Evolutionary conservation across 2,113 vertebrate species (phyloP), one percentile per base, ranked within the genome.

Genomic region (Cebidichthys violaceus): DNA sequence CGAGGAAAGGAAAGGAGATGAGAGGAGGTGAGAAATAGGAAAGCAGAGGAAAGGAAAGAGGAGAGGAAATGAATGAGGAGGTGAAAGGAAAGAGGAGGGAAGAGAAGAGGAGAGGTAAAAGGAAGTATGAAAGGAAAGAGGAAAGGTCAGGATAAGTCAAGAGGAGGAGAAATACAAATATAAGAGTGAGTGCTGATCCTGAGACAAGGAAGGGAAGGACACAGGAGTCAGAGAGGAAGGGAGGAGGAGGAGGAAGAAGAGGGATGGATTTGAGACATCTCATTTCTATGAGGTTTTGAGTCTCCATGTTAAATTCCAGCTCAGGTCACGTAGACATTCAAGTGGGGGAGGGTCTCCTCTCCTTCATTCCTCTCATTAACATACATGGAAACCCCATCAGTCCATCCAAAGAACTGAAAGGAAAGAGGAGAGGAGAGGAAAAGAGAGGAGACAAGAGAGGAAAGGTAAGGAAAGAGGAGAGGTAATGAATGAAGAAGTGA

Each of bases 241-340:
- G 17, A 76, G 18, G 82, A 69, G 69, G 71, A 69, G 22, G 79
- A 71, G 0, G 68, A 71, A 5, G 85, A 71, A 11, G 86, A 64
- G 17, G 14, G 67, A 33, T 9, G 2, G 43, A 31, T 0, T 45
- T 1, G 4, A 62, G 73, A 20, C 33, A 33, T 33, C 33, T 33
- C 33, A 33, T 33, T 9, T 0, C 61, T 13, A 43, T 43, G 22
- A 24, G 20, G 59, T 67, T 82, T 87, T 0, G 14, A 81, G 70
- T 41, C 37, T 75, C 22, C 17, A 33, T 75, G 87, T 68, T 8
- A 90, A 62, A 88, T 88, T 92, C 82, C 84, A 55, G 79, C 62
- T 52, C 3, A 35, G 74, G 84, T 83, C 83, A 75, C 67, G 41
- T 67, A n/a, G 77, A 64, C 55, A 10, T 29, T 35, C 3, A 17